These are phyloP conservation scores for Chiridota heheva DNA, from an alignment of 35 echinoderm and acorn worm species.

Conservation along the genomic window DNA sequence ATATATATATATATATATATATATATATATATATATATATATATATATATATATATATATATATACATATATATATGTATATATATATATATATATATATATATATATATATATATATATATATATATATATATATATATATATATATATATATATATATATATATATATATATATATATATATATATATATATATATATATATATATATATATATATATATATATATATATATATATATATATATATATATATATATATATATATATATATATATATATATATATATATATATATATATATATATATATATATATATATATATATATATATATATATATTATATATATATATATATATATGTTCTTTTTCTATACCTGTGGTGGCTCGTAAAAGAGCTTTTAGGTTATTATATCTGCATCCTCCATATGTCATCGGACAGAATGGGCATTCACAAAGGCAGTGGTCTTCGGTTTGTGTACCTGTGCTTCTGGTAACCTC, in stretches of 20 bases:
- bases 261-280: neutral
- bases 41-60: too few relatives aligned
- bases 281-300: neutral
- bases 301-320: neutral
- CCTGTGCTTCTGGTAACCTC: too few relatives aligned
- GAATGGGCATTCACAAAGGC: too few relatives aligned
- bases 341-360: neutral
- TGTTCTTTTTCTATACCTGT: slow-evolving; percentile 2
- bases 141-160: neutral
- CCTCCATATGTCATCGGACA: too few relatives aligned
- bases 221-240: neutral
- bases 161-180: neutral
- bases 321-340: neutral
- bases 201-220: neutral
- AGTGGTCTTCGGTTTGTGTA: too few relatives aligned
- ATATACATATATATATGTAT: too few relatives aligned
- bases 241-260: neutral
- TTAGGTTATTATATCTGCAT: too few relatives aligned
- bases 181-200: neutral
- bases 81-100: neutral
- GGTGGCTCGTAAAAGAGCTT: too few relatives aligned
- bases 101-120: neutral
- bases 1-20: too few relatives aligned
- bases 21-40: too few relatives aligned
- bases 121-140: neutral